Evolutionary conservation across 2,797 vertebrate species (phyloP).

Genomic region (Epinephelus coioides): DNA sequence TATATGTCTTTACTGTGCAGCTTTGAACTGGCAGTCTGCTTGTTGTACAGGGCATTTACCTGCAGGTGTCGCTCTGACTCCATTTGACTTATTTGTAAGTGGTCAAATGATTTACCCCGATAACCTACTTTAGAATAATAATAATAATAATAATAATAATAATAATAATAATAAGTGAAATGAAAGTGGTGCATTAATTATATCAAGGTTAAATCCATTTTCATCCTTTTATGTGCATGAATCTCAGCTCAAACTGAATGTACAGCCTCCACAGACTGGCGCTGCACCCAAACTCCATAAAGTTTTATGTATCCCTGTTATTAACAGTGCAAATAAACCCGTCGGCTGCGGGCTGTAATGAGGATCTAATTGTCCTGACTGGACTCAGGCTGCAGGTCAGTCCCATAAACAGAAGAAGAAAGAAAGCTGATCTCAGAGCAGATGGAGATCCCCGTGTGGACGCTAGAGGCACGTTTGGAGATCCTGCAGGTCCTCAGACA

Average conservation of each 20-base stretch:
- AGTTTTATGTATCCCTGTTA: background rate
- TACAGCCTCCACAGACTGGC: background rate
- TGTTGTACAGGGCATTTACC: slow-evolving; percentile 18
- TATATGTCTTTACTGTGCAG: background rate
- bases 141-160: too few species aligned
- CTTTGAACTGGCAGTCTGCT: background rate
- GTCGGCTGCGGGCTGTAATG: background rate
- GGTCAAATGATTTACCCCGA: background rate
- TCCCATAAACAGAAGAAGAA: slow-evolving; percentile 8
- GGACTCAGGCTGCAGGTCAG: slow-evolving; percentile 5
- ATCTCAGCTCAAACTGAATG: background rate
- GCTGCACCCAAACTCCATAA: background rate
- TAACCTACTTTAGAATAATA: background rate
- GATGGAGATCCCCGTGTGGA: slow-evolving; percentile 14
- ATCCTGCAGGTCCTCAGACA: slow-evolving; percentile 31
- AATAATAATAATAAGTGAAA: background rate
- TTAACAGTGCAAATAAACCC: background rate
- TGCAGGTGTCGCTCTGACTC: slow-evolving; percentile 53
- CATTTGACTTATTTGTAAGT: background rate
- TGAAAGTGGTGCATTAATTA: background rate
- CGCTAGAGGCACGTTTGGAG: background rate
- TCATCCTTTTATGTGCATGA: background rate
- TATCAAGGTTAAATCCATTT: too few species aligned
- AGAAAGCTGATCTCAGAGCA: slow-evolving; percentile 46
- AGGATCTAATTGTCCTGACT: background rate